Percentiles rank a stretch among this genome's conserved stretches.
These are phyloP conservation scores for Neoascia interrupta DNA, from an alignment of 2,888 invertebrate species.

Conservation along the genomic window DNA sequence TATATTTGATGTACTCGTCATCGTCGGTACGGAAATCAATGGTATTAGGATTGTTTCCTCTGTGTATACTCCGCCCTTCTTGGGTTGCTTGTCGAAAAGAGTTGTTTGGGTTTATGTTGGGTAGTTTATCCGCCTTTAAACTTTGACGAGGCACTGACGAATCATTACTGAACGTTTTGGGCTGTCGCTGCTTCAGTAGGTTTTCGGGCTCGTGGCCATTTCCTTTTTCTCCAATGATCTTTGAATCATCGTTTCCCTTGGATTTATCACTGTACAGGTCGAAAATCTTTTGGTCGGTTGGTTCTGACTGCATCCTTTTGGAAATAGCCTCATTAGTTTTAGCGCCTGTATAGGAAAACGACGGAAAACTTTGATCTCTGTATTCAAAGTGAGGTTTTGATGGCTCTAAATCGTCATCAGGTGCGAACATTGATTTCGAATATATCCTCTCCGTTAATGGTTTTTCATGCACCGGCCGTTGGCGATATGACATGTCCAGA, in stretches of 20 bases:
- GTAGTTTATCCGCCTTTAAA: constrained; percentile 65
- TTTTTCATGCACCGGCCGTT: constrained; percentile 23
- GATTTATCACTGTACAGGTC: constrained; percentile 14
- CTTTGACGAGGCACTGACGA: constrained; percentile 39
- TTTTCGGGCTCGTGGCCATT: constrained; percentile 19
- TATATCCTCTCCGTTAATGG: constrained; percentile 26
- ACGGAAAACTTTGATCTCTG: constrained; percentile 1
- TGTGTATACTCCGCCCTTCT: constrained; percentile 37
- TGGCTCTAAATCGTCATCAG: constrained; percentile 30
- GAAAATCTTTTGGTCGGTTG: constrained; percentile 13
- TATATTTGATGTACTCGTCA: constrained; percentile 58
- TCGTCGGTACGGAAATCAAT: constrained; percentile 64
- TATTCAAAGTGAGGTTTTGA: constrained; percentile 29
- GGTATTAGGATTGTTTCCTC: constrained; percentile 62
- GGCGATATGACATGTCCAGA: constrained; percentile 50
- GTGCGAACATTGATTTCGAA: constrained; percentile 19
- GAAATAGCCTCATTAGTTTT: constrained; percentile 34
- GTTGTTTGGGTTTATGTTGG: constrained; percentile 42
- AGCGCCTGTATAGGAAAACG: constrained; percentile 23
- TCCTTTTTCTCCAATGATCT: constrained; percentile 23
- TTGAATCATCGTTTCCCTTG: constrained; percentile 18
- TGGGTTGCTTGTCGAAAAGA: constrained; percentile 25
- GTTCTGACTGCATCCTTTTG: constrained; percentile 5
- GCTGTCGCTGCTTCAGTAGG: constrained; percentile 5
- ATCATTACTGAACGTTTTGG: constrained; percentile 31